These are phyloP conservation scores for Drosophila diplacantha DNA, from an alignment of 2,888 invertebrate species.

Conservation along the genomic window DNA sequence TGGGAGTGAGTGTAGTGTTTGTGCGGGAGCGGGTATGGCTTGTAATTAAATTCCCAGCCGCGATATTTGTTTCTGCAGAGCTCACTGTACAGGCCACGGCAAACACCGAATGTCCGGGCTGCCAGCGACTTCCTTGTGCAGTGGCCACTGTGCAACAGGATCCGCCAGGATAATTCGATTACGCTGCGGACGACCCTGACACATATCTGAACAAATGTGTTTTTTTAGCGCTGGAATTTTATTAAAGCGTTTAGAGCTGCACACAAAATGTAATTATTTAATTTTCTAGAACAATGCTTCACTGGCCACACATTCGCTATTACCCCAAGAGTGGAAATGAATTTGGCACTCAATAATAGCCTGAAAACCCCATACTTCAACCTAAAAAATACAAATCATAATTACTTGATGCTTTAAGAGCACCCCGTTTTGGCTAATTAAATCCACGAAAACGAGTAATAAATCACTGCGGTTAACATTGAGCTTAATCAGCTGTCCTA, in stretches of 20 bases:
- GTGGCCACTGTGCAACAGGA: slow-evolving; percentile 59
- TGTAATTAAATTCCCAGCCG: slow-evolving; percentile 69
- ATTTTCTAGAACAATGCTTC: slow-evolving; percentile 1
- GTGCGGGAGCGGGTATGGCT: slow-evolving; percentile 33
- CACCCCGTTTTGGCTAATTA: background rate
- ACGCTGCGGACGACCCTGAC: slow-evolving; percentile 39
- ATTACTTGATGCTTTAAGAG: no score
- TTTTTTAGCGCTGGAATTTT: slow-evolving; percentile 37
- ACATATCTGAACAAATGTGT: slow-evolving; percentile 5
- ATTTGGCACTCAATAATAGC: background rate
- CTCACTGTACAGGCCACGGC: slow-evolving; percentile 20
- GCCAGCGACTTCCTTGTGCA: slow-evolving; percentile 46
- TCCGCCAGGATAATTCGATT: slow-evolving; percentile 61
- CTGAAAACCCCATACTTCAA: no score
- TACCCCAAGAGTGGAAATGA: no score
- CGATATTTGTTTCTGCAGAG: slow-evolving; percentile 66
- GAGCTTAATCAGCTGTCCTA: slow-evolving; percentile 29
- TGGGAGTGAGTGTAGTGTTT: slow-evolving; percentile 9
- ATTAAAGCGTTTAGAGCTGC: slow-evolving; percentile 45
- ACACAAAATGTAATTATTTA: slow-evolving; percentile 1
- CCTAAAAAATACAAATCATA: background rate
- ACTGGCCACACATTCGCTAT: background rate
- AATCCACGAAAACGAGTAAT: slow-evolving; percentile 9
- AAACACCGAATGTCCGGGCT: slow-evolving; percentile 27
- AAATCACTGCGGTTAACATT: slow-evolving; percentile 21